Evolutionary conservation across 2,797 vertebrate species (phyloP).

Genomic region (Premnoplex brunnescens): DNA sequence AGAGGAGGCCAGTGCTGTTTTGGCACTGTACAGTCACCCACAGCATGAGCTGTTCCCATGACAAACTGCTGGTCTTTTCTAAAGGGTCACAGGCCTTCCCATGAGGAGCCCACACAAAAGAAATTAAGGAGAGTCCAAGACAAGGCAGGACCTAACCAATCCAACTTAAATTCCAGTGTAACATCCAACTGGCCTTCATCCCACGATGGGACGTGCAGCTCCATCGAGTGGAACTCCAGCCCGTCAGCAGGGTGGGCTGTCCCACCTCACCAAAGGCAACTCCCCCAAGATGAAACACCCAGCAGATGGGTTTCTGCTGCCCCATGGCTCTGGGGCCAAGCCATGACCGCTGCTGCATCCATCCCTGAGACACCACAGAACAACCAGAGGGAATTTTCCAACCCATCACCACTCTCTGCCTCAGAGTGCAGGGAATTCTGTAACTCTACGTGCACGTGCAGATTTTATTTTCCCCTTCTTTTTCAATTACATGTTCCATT

Average conservation of each 20-base stretch:
- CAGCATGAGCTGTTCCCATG: fast-evolving
- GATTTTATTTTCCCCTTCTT: neutral
- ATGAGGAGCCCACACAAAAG: neutral
- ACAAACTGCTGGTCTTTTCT: neutral
- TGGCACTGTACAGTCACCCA: neutral
- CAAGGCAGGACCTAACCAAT: neutral
- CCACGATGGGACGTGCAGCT: neutral
- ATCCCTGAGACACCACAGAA: neutral
- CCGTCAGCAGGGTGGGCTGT: neutral
- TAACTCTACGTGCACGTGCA: neutral
- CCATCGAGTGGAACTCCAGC: neutral
- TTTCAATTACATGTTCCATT: conserved; percentile 28
- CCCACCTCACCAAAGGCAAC: neutral
- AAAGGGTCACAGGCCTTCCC: neutral
- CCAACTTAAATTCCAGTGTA: neutral
- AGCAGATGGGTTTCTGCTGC: neutral
- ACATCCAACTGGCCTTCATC: neutral
- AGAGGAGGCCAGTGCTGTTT: neutral
- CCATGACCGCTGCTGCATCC: neutral
- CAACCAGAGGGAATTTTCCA: fast-evolving
- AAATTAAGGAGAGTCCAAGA: neutral
- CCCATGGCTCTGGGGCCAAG: neutral
- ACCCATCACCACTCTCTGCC: fast-evolving
- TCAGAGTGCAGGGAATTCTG: fast-evolving
- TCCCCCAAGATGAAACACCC: neutral